These are phyloP conservation scores for Hemicentrotus pulcherrimus DNA, from an alignment of 35 echinoderm and acorn worm species.

Conservation along the genomic window DNA sequence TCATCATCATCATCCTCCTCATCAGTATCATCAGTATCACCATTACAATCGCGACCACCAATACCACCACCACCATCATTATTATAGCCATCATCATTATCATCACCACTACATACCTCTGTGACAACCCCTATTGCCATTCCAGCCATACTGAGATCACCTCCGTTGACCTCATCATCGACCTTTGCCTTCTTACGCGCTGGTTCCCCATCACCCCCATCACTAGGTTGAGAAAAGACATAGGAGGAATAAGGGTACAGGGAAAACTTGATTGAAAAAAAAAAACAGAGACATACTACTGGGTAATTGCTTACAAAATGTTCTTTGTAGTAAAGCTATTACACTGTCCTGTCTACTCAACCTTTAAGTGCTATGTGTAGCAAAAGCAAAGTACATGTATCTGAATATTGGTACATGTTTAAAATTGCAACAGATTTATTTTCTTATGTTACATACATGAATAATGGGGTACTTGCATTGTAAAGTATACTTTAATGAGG, in stretches of 20 bases:
- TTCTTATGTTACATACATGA: too few relatives aligned
- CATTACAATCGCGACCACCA: neutral
- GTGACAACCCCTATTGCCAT: conserved; percentile 79
- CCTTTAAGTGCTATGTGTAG: too few relatives aligned
- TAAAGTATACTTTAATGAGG: too few relatives aligned
- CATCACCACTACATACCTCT: conserved; percentile 56
- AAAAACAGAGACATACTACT: neutral
- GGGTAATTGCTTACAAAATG: neutral
- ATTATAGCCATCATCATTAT: neutral
- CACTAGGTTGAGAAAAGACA: neutral
- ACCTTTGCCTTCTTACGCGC: conserved; percentile 50
- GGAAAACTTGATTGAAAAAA: neutral
- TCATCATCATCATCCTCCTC: neutral
- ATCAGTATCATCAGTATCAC: neutral
- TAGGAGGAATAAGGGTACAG: neutral
- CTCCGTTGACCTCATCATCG: conserved; percentile 70
- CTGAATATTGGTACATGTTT: too few relatives aligned
- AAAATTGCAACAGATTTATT: too few relatives aligned
- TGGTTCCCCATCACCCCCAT: conserved; percentile 54
- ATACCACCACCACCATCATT: conserved; percentile 1
- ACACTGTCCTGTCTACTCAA: too few relatives aligned
- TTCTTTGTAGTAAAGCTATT: too few relatives aligned
- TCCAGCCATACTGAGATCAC: conserved; percentile 81
- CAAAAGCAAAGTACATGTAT: too few relatives aligned
- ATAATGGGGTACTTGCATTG: too few relatives aligned